Evolutionary conservation across 2,888 invertebrate genomes (phyloP).

Genomic region (Agrochola macilenta): DNA sequence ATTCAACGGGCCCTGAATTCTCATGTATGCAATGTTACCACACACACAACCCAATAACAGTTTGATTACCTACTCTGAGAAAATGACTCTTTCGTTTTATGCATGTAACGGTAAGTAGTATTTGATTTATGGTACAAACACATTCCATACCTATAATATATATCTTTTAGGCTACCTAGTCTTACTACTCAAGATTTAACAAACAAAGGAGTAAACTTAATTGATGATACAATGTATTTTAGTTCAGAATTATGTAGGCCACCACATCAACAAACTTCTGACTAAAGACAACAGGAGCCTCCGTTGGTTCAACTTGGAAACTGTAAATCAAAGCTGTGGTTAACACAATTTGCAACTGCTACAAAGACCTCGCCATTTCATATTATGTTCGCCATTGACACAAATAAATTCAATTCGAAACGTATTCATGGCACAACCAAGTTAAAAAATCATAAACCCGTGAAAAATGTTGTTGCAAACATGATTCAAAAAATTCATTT

Average conservation of each 20-base stretch:
- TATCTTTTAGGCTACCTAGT: not conserved
- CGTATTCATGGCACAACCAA: constrained; percentile 17
- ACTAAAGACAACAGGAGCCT: constrained; percentile 55
- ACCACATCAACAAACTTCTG: constrained; percentile 56
- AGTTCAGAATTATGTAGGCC: constrained; percentile 54
- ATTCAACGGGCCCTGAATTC: not conserved
- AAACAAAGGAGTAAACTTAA: constrained; percentile 43
- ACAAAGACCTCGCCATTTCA: constrained; percentile 42
- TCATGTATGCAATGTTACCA: not conserved
- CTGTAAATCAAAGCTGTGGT: constrained; percentile 59
- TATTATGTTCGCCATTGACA: constrained; percentile 27
- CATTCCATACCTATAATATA: not conserved
- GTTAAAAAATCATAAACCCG: constrained; percentile 34
- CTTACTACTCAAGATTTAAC: constrained; percentile 3
- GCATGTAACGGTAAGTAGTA: not conserved
- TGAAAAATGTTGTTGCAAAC: constrained; percentile 36
- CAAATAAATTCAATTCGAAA: constrained; percentile 35
- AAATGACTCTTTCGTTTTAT: not conserved
- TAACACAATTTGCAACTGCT: constrained; percentile 51
- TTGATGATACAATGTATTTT: constrained; percentile 39
- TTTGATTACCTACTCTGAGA: too few relatives aligned
- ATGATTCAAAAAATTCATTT: constrained; percentile 46
- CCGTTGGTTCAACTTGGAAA: constrained; percentile 54
- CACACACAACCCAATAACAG: not conserved
- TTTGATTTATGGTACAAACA: not conserved